These are phyloP conservation scores for Anodontia alba DNA, from an alignment of 2,888 invertebrate genomes.

Conservation along the genomic window DNA sequence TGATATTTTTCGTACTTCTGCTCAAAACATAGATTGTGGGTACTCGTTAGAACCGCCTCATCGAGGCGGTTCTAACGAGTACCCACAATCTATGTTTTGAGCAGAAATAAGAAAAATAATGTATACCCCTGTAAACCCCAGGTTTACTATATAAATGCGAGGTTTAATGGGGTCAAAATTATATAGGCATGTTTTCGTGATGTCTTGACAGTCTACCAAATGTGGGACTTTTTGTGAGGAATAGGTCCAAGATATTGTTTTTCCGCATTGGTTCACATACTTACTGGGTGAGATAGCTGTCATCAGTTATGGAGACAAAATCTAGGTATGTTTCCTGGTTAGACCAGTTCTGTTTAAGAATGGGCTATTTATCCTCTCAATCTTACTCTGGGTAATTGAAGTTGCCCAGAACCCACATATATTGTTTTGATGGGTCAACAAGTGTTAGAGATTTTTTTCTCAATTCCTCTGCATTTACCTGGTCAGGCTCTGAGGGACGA, in stretches of 20 bases:
- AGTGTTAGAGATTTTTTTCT: slow-evolving; percentile 2
- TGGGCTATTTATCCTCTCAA: neutral
- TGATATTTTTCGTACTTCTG: no score
- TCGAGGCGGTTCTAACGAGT: no score
- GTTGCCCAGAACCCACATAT: neutral
- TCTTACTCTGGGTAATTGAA: neutral
- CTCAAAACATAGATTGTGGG: no score
- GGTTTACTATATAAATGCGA: no score
- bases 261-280: neutral
- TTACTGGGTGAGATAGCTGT: neutral
- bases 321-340: neutral
- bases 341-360: neutral
- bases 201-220: no score
- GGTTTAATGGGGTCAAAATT: no score
- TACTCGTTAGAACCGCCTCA: no score
- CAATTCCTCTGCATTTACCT: neutral
- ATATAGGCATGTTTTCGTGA: no score
- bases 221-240: neutral
- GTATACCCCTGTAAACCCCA: no score
- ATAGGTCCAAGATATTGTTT: neutral
- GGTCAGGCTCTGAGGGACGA: neutral
- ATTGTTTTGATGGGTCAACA: neutral
- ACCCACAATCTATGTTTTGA: no score
- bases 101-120: no score
- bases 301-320: neutral